These are phyloP conservation scores for Polydrusus tereticollis DNA, from an alignment of 2,888 invertebrate genomes.

Conservation along the genomic window DNA sequence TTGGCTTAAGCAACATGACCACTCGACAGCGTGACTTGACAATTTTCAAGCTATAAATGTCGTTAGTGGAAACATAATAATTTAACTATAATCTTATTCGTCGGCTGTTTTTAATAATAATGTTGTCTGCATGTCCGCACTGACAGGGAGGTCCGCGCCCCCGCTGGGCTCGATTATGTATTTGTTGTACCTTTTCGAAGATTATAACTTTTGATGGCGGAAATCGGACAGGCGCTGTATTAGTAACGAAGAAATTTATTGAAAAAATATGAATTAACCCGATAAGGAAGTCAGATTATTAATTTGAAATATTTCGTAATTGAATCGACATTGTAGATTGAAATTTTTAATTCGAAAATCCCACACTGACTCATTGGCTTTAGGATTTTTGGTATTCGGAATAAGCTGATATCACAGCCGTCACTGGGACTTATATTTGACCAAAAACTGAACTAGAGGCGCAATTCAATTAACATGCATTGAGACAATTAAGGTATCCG, in stretches of 20 bases:
- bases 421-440: no score
- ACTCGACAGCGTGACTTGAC: background rate
- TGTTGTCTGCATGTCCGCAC: slow-evolving; percentile 13
- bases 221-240: background rate
- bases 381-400: no score
- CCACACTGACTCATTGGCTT: no score
- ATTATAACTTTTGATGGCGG: background rate
- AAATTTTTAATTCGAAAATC: background rate
- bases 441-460: no score
- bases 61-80: background rate
- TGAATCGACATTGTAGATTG: background rate
- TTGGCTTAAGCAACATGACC: background rate
- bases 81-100: slow-evolving; percentile 4
- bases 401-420: no score
- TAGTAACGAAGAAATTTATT: slow-evolving; percentile 4
- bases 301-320: background rate
- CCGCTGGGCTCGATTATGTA: slow-evolving; percentile 20
- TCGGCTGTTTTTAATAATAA: slow-evolving; percentile 18
- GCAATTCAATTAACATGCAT: no score
- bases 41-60: slow-evolving; percentile 17
- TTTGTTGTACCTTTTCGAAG: slow-evolving; percentile 20
- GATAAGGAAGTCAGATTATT: slow-evolving; percentile 3
- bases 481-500: no score
- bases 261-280: slow-evolving; percentile 2
- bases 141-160: slow-evolving; percentile 14